Base-by-base conservation (phyloP, 2,797 vertebrate species). In the Agapornis canus region DNA sequence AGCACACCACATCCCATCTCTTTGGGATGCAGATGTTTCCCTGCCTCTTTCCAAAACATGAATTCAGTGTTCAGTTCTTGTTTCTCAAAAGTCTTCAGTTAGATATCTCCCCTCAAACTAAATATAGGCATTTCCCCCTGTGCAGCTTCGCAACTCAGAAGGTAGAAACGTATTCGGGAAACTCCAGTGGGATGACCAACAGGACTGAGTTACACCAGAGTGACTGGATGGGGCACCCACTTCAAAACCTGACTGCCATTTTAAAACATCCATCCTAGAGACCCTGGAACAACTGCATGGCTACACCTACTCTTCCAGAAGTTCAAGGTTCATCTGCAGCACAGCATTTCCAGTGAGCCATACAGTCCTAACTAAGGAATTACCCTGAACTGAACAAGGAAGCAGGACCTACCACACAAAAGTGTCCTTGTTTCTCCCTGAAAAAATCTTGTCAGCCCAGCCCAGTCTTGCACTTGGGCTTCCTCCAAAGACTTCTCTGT, bases 401-500 rank as follows among this genome's bases (percentile, higher is more conserved):
- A 79, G 72, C 35, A 88, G 73, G 85, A 92, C 60, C 80, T 66
- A 84, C 73, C 4, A 0, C 76, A 90, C 37, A 42, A 20, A 92
- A 81, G 29, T 70, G 56, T 70, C 81, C 91, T 86, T 78, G 31
- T 79, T 95, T 91, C 72, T 86, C 59, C 56, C 66, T 49, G 70
- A 79, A 90, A 80, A 95, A 82, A 57, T 82, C 35, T 56, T 81
- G 76, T 76, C 69, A 81, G 85, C 52, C 57, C 82, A 91, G 69
- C 69, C 87, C 82, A 83, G 82, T 85, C 59, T 82, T 93, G 82
- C 89, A 86, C 63, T 79, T 68, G 4, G 80, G 84, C 76, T 91
- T 96, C 66, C 89, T 96, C 95, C 94, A 92, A 94, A 95, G 94
- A 94, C 73, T 94, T 82, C 77, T 94, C 91, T 94, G 72, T 80